Conservation (phyloP, 1,140 invertebrate genomes). For the Drosophila repleta region DNA sequence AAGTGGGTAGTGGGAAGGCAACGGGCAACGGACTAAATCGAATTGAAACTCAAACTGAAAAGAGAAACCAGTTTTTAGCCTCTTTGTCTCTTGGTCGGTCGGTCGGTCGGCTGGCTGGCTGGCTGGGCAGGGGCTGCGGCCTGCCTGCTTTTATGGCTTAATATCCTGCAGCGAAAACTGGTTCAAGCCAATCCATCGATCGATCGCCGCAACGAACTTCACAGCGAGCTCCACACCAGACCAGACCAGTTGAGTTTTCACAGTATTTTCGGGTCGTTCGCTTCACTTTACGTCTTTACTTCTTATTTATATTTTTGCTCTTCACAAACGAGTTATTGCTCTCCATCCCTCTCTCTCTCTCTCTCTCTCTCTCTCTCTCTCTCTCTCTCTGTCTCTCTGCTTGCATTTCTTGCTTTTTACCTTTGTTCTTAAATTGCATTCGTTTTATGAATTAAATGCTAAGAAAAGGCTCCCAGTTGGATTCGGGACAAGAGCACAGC, state of each 20-base stretch:
- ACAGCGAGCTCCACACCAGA: constrained; percentile 17
- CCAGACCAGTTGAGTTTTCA: constrained; percentile 13
- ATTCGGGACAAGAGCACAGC: constrained; percentile 28
- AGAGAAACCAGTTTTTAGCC: constrained; percentile 35
- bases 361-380: background rate
- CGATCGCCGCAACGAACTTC: constrained; percentile 51
- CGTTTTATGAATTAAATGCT: constrained; percentile 62
- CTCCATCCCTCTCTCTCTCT: background rate
- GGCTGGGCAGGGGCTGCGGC: constrained; percentile 10
- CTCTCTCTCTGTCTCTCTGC: background rate
- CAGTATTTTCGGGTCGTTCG: constrained; percentile 51
- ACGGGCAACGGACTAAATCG: constrained; percentile 19
- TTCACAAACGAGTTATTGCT: constrained; percentile 49
- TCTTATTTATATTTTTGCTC: constrained; percentile 8
- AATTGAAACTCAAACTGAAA: constrained; percentile 28
- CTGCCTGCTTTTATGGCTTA: constrained; percentile 68
- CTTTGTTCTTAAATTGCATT: constrained; percentile 42
- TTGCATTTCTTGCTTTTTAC: background rate
- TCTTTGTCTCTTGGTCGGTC: constrained; percentile 11
- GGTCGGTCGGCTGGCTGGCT: background rate
- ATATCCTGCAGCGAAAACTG: constrained; percentile 75
- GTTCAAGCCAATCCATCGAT: constrained; percentile 61
- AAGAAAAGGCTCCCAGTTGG: constrained; percentile 38
- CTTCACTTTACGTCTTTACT: constrained; percentile 30
- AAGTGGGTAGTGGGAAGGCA: background rate